A percentile compares a stretch with the other conserved stretches of the same genome.
These are phyloP conservation scores for Bombus haemorrhoidalis DNA, from an alignment of 1,140 invertebrate genomes.

Conservation along the genomic window DNA sequence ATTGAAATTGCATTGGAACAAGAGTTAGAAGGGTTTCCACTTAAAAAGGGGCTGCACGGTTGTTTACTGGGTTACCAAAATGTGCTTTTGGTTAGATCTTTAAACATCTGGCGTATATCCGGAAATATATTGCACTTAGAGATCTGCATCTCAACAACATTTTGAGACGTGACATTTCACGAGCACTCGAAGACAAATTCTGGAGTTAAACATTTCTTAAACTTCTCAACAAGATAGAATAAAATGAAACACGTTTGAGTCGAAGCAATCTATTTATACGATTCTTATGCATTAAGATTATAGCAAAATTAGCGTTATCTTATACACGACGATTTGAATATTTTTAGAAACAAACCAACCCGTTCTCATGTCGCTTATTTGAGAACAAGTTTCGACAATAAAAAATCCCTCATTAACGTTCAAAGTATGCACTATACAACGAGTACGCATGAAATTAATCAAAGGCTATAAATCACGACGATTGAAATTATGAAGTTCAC, in stretches of 20 bases:
- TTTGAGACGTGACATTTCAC: constrained; percentile 3
- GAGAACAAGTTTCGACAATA: neutral
- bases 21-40: neutral
- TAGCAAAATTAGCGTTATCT: neutral
- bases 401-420: constrained; percentile 9
- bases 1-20: neutral
- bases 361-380: neutral
- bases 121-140: constrained; percentile 39
- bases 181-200: neutral
- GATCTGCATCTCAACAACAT: constrained; percentile 15
- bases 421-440: neutral
- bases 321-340: too few species aligned
- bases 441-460: constrained; percentile 8
- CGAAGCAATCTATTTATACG: neutral
- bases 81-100: neutral
- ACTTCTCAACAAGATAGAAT: neutral
- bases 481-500: constrained; percentile 19
- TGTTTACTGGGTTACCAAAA: constrained; percentile 19
- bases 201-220: neutral
- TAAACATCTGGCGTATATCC: constrained; percentile 24
- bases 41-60: neutral
- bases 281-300: neutral
- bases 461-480: constrained; percentile 14
- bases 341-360: neutral
- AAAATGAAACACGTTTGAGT: neutral